Base-by-base conservation (phyloP, 2,888 invertebrate genomes). In the Ophioninae sp. region DNA sequence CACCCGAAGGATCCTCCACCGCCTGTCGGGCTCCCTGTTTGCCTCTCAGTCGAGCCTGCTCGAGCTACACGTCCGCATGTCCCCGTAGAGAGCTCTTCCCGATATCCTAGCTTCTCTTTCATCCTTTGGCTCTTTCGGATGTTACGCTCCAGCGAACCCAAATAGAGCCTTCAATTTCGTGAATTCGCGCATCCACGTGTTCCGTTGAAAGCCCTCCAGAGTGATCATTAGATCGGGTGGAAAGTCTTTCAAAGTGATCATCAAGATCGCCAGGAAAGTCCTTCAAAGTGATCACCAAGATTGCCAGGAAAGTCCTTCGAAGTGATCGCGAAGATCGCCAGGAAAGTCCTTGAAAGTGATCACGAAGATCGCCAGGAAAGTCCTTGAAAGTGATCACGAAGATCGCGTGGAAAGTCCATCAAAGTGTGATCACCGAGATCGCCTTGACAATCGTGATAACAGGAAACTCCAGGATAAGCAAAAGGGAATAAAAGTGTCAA, bases 1-100 rank as follows among this genome's bases (percentile, higher is more conserved):
- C 56, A 37, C 62, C 64, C 59, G 39, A 65, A 72, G 65, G 65
- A 72, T 41, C 79, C 78, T 77, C 74, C 69, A 86, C 88, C 87
- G 89, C 64, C 69, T 50, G 65, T 79, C 75, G 67, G 81, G 64
- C 72, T 76, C 84, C 62, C 73, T 50, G 82, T 73, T 79, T 39
- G 84, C 87, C 87, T 89, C 50, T 50, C 90, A 91, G 92, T 89
- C 91, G 91, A 89, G 90, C 87, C 87, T 88, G 87, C 89, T 89
- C 88, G 91, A 86, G 88, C 88, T 87, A 86, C 82, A 86, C 85
- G 88, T 81, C 84, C 86, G 83, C 85, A 87, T 83, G 85, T 73
- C 79, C 57, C 67, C 39, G 79, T 68, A 61, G 74, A 20, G 37
- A 10, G 50, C 37, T 56, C 76, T 62, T 50, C 23, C 44, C 67